A percentile compares a stretch with the other conserved stretches of the same genome.
phyloP scores from a whole-genome alignment of 2,797 vertebrate genomes.

The Cygnus olor region DNA sequence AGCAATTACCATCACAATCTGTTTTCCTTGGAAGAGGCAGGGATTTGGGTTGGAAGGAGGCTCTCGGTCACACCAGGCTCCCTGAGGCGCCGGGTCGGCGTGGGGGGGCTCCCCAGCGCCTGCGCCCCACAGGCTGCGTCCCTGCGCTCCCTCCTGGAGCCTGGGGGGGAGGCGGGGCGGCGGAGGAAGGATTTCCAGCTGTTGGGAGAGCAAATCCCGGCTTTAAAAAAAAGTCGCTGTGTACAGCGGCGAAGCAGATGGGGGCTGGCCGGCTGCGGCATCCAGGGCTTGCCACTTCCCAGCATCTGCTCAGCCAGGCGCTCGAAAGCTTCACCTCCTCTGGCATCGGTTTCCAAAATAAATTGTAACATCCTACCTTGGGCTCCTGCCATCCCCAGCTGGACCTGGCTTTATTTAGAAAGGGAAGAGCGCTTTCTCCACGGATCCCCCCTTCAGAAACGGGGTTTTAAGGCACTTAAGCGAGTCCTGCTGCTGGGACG shows the following conservation, averaged over 20 bases:
- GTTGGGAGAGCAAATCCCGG: neutral
- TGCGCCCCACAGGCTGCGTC: no score
- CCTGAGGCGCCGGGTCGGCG: no score
- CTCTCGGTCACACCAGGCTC: neutral
- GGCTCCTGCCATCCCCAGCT: constrained; percentile 41
- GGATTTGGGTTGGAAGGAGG: neutral
- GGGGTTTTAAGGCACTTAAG: neutral
- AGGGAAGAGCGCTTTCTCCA: neutral
- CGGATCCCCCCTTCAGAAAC: rapidly evolving
- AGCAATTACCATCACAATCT: rapidly evolving
- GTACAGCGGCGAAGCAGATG: neutral
- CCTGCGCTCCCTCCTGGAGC: neutral
- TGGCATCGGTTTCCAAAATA: neutral
- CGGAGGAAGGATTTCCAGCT: neutral
- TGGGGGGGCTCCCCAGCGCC: no score
- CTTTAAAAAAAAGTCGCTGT: neutral
- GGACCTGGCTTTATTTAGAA: neutral
- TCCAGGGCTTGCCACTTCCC: neutral
- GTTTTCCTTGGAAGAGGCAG: neutral
- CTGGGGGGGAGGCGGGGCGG: no score
- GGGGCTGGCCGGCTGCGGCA: neutral
- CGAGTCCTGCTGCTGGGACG: neutral
- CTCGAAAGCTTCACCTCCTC: constrained; percentile 1
- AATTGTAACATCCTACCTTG: neutral
- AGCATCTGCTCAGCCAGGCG: neutral